Evolutionary conservation across 2,888 invertebrate species (phyloP), one percentile per base, ranked within the genome.

Genomic region (Phrixothrix hirtus): DNA sequence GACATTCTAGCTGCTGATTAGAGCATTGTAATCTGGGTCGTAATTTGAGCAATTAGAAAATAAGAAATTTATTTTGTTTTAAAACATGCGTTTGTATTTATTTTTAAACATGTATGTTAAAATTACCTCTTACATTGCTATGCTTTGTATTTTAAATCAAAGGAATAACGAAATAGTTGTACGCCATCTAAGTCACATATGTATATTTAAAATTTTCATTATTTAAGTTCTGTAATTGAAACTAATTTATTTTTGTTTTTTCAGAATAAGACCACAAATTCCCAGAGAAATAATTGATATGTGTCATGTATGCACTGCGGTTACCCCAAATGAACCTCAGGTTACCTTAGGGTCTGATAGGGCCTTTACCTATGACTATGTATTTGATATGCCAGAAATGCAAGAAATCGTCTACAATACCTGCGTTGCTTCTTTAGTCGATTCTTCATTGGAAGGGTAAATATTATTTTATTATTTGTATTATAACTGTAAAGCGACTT

Each of bases 311-410:
- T 97, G 96, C 76, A 95, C 95, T 0, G 83, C 87, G 46, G 95
- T 96, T 13, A 86, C 90, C 12, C 88, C 90, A 1, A 90, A 88
- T 30, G 95, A 95, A 67, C 95, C 94, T 0, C 95, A 95, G 73
- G 88, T 98, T 26, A 87, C 92, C 59, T 82, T 98, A 31, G 96
- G 96, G 44, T 86, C 89, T 27, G 95, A 96, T 77, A 92, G 95
- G 70, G 89, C 92, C 35, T 97, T 96, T 79, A 97, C 97, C 14
- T 99, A 93, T 78, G 95, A 99, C 78, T 89, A 89, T 75, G 96
- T 98, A 34, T 98, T 93, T 77, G 95, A 96, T 74, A 88, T 86
- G 44, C 80, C 79, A 46, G 81, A 86, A 31, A 76, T 77, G 42
- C 98, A 96, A 77, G 83, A 82, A 48, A 69, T 74, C 7, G 85